These are phyloP conservation scores for Salvelinus sp. DNA, from an alignment of 2,113 vertebrate genomes.

Conservation along the genomic window DNA sequence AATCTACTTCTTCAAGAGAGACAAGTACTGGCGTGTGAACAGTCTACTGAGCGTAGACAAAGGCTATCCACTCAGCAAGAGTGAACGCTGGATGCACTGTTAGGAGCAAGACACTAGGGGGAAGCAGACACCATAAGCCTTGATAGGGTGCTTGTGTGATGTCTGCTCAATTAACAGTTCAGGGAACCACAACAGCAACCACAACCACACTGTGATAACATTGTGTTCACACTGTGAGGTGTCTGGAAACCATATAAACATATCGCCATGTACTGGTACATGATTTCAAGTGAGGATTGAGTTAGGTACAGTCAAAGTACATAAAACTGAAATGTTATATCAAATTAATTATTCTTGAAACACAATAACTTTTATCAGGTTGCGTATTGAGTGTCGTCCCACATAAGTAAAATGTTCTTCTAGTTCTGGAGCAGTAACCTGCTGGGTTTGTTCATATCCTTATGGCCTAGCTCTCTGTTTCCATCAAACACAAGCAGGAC, in stretches of 20 bases:
- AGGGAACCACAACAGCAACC: conserved; percentile 11
- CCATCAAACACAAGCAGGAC: too few relatives aligned
- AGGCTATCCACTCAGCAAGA: conserved; percentile 80
- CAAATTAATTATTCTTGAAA: background rate
- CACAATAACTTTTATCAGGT: background rate
- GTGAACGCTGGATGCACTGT: conserved; percentile 83
- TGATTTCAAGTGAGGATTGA: too few relatives aligned
- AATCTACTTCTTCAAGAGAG: conserved; percentile 84
- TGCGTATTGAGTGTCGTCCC: too few relatives aligned
- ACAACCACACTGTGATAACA: background rate
- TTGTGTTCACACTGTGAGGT: background rate
- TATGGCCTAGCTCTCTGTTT: too few relatives aligned
- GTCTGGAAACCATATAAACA: background rate
- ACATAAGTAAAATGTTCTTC: too few relatives aligned
- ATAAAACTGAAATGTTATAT: too few relatives aligned
- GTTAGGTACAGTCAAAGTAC: too few relatives aligned
- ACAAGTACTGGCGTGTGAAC: conserved; percentile 82
- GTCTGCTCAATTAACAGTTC: conserved; percentile 19
- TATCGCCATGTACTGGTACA: too few relatives aligned
- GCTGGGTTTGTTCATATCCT: too few relatives aligned
- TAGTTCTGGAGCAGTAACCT: too few relatives aligned
- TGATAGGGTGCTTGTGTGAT: conserved; percentile 10
- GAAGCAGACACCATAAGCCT: conserved; percentile 33
- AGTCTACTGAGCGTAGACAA: conserved; percentile 71
- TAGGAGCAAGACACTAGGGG: conserved; percentile 46